Evolutionary conservation across 2,797 vertebrate genomes (phyloP).

Genomic region (Syndactyla subalaris): DNA sequence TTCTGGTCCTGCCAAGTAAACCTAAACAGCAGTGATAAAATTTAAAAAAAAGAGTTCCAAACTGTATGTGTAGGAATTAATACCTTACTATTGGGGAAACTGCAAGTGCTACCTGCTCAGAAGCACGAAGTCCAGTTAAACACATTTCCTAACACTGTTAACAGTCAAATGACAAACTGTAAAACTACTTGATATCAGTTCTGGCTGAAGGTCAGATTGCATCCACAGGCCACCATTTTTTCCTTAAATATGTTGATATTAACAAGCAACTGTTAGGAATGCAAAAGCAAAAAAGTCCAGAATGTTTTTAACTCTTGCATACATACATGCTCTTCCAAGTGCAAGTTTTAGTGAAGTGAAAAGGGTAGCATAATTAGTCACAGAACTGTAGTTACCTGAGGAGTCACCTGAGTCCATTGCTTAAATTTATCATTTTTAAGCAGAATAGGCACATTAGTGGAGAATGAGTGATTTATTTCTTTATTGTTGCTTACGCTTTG

Average conservation of each 20-base stretch:
- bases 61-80: not conserved
- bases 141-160: not conserved
- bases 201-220: not conserved
- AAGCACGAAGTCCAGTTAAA: not conserved
- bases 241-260: not conserved
- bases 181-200: not conserved
- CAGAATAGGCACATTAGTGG: not conserved
- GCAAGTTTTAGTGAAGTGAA: not conserved
- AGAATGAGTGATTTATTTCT: rapidly evolving
- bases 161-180: not conserved
- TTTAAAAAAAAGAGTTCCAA: not conserved
- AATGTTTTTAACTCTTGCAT: not conserved
- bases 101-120: not conserved
- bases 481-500: not conserved
- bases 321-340: not conserved
- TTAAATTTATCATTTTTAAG: not conserved
- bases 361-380: not conserved
- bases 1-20: not conserved
- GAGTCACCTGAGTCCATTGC: not conserved
- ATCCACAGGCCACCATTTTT: not conserved
- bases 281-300: not conserved
- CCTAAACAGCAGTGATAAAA: not conserved
- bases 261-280: not conserved
- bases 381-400: not conserved
- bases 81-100: not conserved